phyloP scores from a whole-genome alignment of 2,797 vertebrate species.

The Pseudopleuronectes americanus region DNA sequence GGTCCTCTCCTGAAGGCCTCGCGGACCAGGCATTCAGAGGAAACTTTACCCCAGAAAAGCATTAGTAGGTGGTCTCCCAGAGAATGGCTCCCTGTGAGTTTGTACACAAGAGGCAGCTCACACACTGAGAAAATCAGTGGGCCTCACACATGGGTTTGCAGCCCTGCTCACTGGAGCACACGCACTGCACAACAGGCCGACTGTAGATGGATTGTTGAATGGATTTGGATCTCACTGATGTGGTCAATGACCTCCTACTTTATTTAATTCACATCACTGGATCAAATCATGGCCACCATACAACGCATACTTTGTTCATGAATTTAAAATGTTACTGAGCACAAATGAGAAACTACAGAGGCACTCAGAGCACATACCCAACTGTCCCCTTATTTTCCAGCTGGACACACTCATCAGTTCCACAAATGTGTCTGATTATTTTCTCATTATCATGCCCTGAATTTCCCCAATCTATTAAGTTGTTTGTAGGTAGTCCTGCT shows the following conservation, averaged over 20 bases:
- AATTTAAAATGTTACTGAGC: not conserved
- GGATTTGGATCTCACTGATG: slow-evolving; percentile 26
- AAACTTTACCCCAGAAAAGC: slow-evolving; percentile 22
- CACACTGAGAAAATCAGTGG: slow-evolving; percentile 13
- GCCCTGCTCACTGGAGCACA: not conserved
- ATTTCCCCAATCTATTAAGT: no score
- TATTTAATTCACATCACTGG: slow-evolving; percentile 8
- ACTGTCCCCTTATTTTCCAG: no score
- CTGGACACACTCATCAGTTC: no score
- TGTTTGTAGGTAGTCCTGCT: no score
- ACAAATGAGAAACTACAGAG: not conserved
- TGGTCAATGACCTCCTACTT: slow-evolving; percentile 8
- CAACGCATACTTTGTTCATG: not conserved
- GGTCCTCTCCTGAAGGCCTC: slow-evolving; percentile 34
- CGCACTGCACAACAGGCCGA: slow-evolving; percentile 1
- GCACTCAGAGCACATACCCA: no score
- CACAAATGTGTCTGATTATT: no score
- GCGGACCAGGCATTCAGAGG: slow-evolving; percentile 34
- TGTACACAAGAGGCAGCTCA: slow-evolving; percentile 24
- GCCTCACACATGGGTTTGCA: slow-evolving; percentile 1
- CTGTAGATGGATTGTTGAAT: not conserved
- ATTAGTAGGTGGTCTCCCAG: slow-evolving; percentile 57
- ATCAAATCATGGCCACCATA: not conserved
- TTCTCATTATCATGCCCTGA: no score
- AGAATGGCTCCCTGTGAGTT: slow-evolving; percentile 31